These are phyloP conservation scores for Eupristina koningsbergeri DNA, from an alignment of 1,140 invertebrate genomes.

Conservation along the genomic window DNA sequence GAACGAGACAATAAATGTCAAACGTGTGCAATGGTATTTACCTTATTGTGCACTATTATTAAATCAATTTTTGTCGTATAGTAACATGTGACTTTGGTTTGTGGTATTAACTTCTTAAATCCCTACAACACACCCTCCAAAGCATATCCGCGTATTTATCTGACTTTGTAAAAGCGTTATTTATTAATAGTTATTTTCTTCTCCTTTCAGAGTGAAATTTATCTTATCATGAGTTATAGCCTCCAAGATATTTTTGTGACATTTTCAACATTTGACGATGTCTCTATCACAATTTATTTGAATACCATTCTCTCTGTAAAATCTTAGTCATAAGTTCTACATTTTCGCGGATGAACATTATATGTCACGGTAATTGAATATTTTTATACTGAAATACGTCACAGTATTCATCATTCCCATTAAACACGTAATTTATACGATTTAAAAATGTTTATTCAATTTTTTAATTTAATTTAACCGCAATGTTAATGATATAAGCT, in stretches of 20 bases:
- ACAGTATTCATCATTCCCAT: not conserved
- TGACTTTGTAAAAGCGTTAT: constrained; percentile 10
- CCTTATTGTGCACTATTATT: constrained; percentile 10
- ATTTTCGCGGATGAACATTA: not conserved
- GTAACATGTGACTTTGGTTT: not conserved
- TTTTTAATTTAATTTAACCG: too few species aligned
- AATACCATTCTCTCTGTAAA: constrained; percentile 17
- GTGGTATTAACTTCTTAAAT: not conserved
- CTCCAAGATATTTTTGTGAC: constrained; percentile 40
- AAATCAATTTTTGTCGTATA: not conserved
- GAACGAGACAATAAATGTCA: constrained; percentile 32
- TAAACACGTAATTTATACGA: not conserved
- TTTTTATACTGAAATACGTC: constrained; percentile 27
- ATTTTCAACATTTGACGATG: not conserved
- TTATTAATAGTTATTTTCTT: constrained; percentile 21
- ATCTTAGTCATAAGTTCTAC: constrained; percentile 8
- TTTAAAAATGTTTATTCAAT: not conserved
- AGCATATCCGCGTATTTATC: constrained; percentile 32
- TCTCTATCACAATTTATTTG: constrained; percentile 44
- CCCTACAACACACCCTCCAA: constrained; percentile 34
- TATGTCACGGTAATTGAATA: not conserved
- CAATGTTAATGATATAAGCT: not conserved
- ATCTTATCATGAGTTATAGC: constrained; percentile 35
- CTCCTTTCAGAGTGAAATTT: not conserved
- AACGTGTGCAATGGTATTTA: not conserved